Conservation (phyloP, 2,797 vertebrate genomes). For the Anguilla marmorata region DNA sequence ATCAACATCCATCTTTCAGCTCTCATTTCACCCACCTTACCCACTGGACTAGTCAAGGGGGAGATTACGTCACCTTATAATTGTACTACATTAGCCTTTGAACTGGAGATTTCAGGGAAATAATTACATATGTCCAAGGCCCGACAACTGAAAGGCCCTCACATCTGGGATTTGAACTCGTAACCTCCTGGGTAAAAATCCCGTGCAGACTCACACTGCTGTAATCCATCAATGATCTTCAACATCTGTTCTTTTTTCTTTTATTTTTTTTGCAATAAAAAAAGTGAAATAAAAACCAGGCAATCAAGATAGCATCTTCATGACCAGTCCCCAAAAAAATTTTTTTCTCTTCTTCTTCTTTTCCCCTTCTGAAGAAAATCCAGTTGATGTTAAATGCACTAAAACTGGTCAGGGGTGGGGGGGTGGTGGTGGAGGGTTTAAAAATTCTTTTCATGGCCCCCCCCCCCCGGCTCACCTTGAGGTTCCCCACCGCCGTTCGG, state of each 20-base stretch:
- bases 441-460: background rate
- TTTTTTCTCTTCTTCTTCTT: background rate
- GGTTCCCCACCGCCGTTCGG: constrained; percentile 92
- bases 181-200: background rate
- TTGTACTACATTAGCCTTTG: background rate
- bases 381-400: background rate
- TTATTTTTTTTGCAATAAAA: background rate
- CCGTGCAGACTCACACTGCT: background rate
- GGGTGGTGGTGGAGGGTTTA: background rate
- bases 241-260: background rate
- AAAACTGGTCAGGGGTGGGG: background rate
- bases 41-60: background rate
- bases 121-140: background rate
- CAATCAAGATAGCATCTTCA: background rate
- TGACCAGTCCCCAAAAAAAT: background rate
- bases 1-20: background rate
- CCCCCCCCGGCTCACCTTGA: constrained; percentile 74
- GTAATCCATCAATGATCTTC: background rate
- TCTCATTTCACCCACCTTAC: background rate
- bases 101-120: background rate
- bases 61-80: background rate
- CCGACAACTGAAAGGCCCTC: background rate
- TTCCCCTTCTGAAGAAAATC: background rate
- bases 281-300: background rate
- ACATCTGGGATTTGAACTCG: background rate